phyloP scores from a whole-genome alignment of 2,797 vertebrate species.

The Knipowitschia caucasica region DNA sequence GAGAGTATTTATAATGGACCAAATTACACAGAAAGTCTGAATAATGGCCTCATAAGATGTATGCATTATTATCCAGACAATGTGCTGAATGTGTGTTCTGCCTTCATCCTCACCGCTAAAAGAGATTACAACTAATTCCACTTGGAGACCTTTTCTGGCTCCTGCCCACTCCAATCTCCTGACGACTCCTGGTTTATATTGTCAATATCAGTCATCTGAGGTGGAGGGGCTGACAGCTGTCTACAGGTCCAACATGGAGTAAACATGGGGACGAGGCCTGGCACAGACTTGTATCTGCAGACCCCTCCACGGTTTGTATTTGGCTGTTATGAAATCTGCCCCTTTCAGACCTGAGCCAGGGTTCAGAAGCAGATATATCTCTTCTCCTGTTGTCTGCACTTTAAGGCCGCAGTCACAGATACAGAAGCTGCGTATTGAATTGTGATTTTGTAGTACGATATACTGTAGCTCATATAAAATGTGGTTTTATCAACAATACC shows the following conservation, averaged over 20 bases:
- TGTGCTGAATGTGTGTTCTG: background rate
- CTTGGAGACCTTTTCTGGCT: background rate
- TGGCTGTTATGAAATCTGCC: constrained; percentile 62
- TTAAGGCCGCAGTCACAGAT: background rate
- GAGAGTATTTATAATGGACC: no score
- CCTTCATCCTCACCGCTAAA: background rate
- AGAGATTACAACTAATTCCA: background rate
- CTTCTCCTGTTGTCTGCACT: constrained; percentile 10
- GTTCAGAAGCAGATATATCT: constrained; percentile 32
- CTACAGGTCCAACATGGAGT: constrained; percentile 58
- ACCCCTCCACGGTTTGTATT: constrained; percentile 65
- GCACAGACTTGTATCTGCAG: constrained; percentile 56
- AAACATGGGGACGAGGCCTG: constrained; percentile 63
- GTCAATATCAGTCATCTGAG: constrained; percentile 62
- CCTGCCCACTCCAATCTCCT: background rate
- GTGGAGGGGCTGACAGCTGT: constrained; percentile 56
- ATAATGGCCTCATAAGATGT: no score
- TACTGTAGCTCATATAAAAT: no score
- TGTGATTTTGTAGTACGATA: no score
- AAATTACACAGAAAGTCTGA: no score
- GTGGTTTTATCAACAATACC: no score
- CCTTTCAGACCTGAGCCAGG: constrained; percentile 51
- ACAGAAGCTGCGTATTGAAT: no score
- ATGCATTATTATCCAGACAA: background rate
- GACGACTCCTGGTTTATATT: constrained; percentile 60